Evolutionary conservation across 2,113 vertebrate species (phyloP).

Genomic region (Alethe diademata): DNA sequence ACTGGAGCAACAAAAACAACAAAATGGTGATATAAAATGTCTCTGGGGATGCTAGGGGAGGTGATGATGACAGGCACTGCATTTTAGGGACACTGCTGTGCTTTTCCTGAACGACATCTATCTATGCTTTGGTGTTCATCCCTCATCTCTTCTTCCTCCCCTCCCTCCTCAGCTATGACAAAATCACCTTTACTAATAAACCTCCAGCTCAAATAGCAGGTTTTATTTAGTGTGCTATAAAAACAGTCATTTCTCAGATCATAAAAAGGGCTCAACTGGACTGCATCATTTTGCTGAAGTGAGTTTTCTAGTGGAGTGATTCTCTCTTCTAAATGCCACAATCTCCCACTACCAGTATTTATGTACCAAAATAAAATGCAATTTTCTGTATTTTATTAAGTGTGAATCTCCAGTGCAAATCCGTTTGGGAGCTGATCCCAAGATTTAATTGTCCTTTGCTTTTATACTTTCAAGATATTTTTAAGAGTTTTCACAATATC

Average conservation of each 20-base stretch:
- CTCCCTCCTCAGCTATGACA: background rate
- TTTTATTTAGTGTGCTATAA: slow-evolving; percentile 78
- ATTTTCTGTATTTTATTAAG: slow-evolving; percentile 70
- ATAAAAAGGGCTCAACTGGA: slow-evolving; percentile 70
- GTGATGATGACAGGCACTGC: background rate
- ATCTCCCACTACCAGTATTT: slow-evolving; percentile 25
- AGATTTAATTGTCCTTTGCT: slow-evolving; percentile 50
- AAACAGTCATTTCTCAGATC: slow-evolving; percentile 74
- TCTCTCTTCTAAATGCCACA: background rate
- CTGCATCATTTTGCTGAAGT: slow-evolving; percentile 65
- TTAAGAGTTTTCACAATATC: background rate
- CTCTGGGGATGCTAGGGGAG: background rate
- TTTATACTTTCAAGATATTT: slow-evolving; percentile 46
- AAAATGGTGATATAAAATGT: background rate
- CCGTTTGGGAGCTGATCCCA: slow-evolving; percentile 39
- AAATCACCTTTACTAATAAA: slow-evolving; percentile 64
- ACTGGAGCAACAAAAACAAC: background rate
- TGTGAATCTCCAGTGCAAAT: slow-evolving; percentile 44
- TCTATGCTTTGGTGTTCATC: background rate
- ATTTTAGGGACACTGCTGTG: background rate
- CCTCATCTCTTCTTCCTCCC: background rate
- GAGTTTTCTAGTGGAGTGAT: slow-evolving; percentile 35
- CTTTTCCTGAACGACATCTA: background rate
- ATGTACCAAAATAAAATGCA: slow-evolving; percentile 61
- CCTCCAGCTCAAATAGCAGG: slow-evolving; percentile 53